Base-by-base conservation (phyloP, 2,888 invertebrate genomes). In the Cryptocheilus praepositus region DNA sequence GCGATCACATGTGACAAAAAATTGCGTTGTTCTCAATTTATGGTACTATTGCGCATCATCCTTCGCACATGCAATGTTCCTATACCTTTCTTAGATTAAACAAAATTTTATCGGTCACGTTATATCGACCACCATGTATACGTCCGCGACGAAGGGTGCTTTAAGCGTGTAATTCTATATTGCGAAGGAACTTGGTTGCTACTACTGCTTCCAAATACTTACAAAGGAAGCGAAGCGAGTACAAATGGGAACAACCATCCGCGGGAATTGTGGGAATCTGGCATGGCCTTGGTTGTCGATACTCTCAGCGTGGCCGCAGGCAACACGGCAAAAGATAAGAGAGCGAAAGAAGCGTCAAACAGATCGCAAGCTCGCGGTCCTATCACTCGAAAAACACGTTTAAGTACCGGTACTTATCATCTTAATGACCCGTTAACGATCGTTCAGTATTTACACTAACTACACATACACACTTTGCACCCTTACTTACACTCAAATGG, bases 261-360 rank as follows among this genome's bases (percentile, higher is more conserved):
- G 2, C 82, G 85, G 19, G 89, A 90, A 53, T 86, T 89, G 72
- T 90, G 89, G 88, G 89, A 89, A 74, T 85, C 90, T 51, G 89
- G 89, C 11, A 87, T 90, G 74, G 89, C 90, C 1, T 89, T 91
- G 66, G 89, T 90, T 63, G 90, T 92, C 75, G 91, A 91, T 68
- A 90, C 91, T 67, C 86, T 95, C n/a, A 95, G 95, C 79, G 93
- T 96, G 64, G 95, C 95, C 11, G 96, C 96, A 57, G 96, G 95
- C 59, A 94, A 95, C 71, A 95, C 95, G 18, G 96, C 96, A 60
- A 96, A 96, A 89, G 96, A 96, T 89, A 96, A 96, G 88, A 92
- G 96, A 53, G 93, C 94, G 71, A 96, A 96, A 88, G 95, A 95
- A 89, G 93, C 93, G 58, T 93, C 95, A 89, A 93, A 95, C 61